phyloP scores from a whole-genome alignment of 1,140 invertebrate genomes.

The Drosophila malerkotliana region DNA sequence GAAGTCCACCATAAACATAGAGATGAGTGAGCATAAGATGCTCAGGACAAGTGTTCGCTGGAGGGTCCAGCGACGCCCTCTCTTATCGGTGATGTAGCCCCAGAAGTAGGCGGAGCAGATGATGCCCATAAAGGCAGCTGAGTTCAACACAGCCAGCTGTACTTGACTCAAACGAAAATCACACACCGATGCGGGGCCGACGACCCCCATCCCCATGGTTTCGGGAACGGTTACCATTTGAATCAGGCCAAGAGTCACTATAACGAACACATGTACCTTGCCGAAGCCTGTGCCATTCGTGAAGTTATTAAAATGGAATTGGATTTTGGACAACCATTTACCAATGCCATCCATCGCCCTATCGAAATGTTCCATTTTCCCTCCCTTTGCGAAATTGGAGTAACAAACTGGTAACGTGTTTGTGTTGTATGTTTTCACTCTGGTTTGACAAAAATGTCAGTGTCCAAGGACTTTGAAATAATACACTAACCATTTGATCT shows the following conservation, averaged over 20 bases:
- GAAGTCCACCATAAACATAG: conserved; percentile 59
- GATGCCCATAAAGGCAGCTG: conserved; percentile 83
- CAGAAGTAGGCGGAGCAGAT: conserved; percentile 86
- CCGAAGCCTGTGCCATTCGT: conserved; percentile 45
- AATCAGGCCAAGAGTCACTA: conserved; percentile 54
- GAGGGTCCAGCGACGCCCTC: conserved; percentile 86
- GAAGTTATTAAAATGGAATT: neutral
- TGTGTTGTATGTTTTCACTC: neutral
- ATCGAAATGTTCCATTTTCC: conserved; percentile 45
- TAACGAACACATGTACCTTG: conserved; percentile 52
- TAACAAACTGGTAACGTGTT: neutral
- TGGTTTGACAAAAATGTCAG: neutral
- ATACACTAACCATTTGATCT: too few relatives aligned
- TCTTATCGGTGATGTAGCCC: conserved; percentile 88
- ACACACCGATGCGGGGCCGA: conserved; percentile 73
- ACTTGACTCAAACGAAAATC: conserved; percentile 73
- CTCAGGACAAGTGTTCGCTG: conserved; percentile 64
- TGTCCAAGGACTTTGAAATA: too few relatives aligned
- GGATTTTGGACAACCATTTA: conserved; percentile 5
- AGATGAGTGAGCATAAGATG: conserved; percentile 47
- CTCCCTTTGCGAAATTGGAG: neutral
- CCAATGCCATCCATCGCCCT: conserved; percentile 60
- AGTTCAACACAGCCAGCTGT: conserved; percentile 70
- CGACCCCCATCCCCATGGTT: conserved; percentile 65
- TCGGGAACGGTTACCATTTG: conserved; percentile 71